These are phyloP conservation scores for Trachymyrmex septentrionalis DNA, from an alignment of 1,140 invertebrate genomes.

Conservation along the genomic window DNA sequence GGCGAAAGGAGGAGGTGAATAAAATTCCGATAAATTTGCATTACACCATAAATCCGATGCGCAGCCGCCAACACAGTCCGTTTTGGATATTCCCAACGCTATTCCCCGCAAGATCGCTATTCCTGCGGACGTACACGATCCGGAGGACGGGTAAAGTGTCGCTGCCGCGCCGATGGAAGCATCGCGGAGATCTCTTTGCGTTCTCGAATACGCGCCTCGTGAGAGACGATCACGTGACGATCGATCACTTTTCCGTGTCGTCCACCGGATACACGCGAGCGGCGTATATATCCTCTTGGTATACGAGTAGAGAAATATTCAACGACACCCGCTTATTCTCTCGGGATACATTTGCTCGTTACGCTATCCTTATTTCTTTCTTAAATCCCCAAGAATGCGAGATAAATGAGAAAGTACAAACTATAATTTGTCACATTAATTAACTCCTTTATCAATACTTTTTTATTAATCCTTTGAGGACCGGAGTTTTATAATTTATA, in stretches of 20 bases:
- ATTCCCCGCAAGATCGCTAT: conserved; percentile 31
- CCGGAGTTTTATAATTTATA: no score
- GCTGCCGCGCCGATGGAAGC: neutral
- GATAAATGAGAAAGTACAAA: neutral
- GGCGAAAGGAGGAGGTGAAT: conserved; percentile 57
- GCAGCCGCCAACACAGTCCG: conserved; percentile 41
- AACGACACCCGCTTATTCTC: conserved; percentile 34
- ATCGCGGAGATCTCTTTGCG: conserved; percentile 55
- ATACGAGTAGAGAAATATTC: conserved; percentile 40
- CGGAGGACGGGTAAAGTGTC: conserved; percentile 26
- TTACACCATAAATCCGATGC: conserved; percentile 73
- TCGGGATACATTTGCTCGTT: conserved; percentile 27
- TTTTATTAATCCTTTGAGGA: no score
- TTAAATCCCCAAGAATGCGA: neutral
- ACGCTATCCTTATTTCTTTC: neutral
- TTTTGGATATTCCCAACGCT: conserved; percentile 34
- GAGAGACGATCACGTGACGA: conserved; percentile 52
- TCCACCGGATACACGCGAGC: conserved; percentile 41
- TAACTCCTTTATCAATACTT: neutral
- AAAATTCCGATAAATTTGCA: conserved; percentile 83
- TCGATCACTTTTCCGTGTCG: conserved; percentile 51
- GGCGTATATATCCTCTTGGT: conserved; percentile 21
- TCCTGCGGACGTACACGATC: conserved; percentile 43
- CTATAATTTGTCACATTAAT: neutral
- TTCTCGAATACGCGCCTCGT: conserved; percentile 51